These are phyloP conservation scores for Charadrius vociferus DNA, from an alignment of 2,113 vertebrate species.

Conservation along the genomic window DNA sequence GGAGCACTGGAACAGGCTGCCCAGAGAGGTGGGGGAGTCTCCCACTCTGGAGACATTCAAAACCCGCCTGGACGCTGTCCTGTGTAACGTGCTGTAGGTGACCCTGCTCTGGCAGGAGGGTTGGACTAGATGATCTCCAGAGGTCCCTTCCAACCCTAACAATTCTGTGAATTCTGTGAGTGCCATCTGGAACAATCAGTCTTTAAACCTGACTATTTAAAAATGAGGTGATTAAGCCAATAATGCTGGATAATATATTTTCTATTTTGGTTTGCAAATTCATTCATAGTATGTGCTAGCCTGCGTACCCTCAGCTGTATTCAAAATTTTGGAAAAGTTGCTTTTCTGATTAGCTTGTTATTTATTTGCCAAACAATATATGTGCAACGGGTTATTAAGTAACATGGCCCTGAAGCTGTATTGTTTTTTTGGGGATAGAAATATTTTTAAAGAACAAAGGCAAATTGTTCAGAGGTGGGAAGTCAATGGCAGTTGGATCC, in stretches of 20 bases:
- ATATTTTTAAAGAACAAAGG: not conserved
- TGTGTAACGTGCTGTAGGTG: no score
- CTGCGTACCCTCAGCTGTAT: fast-evolving
- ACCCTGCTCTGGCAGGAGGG: no score
- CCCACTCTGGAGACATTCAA: no score
- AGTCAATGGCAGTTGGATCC: not conserved
- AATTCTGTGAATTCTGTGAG: no score
- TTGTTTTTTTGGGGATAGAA: not conserved
- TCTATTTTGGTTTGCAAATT: not conserved
- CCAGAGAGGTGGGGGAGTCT: no score
- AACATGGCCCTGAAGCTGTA: not conserved
- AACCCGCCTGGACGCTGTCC: no score
- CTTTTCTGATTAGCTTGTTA: not conserved
- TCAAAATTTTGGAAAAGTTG: not conserved
- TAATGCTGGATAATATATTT: not conserved
- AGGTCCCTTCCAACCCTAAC: no score
- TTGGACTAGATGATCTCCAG: no score
- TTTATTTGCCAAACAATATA: not conserved
- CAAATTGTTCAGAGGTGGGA: not conserved
- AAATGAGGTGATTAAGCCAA: not conserved
- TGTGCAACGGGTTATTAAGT: not conserved
- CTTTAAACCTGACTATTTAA: not conserved
- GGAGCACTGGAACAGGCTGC: no score
- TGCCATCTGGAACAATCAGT: not conserved
- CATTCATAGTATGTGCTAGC: not conserved